Percentiles rank a stretch among this genome's conserved stretches.
phyloP scores from a whole-genome alignment of 1,140 invertebrate species.

The Dreissena polymorpha region DNA sequence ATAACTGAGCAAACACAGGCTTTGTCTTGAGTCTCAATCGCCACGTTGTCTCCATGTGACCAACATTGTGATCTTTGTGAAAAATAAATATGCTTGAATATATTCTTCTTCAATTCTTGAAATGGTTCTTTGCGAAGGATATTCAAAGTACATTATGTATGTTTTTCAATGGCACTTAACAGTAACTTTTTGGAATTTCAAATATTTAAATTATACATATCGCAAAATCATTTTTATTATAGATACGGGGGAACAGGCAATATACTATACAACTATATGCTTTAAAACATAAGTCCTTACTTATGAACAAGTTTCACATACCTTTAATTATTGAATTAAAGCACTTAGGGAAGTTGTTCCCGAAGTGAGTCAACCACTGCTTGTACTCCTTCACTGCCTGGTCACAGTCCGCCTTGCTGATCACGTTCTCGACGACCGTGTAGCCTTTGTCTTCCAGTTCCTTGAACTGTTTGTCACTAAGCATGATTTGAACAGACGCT shows the following conservation, averaged over 20 bases:
- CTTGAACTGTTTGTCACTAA: constrained; percentile 18
- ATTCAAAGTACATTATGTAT: too few species aligned
- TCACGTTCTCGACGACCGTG: constrained; percentile 43
- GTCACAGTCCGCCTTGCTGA: constrained; percentile 54
- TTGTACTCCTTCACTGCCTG: constrained; percentile 37
- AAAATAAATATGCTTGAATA: too few species aligned
- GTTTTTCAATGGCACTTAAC: too few species aligned
- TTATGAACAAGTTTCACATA: too few species aligned
- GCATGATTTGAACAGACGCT: background rate
- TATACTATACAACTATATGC: background rate
- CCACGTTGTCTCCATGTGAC: constrained; percentile 58
- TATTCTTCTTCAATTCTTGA: too few species aligned
- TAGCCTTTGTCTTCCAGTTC: constrained; percentile 54
- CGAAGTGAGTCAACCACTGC: constrained; percentile 53
- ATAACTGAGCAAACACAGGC: constrained; percentile 49
- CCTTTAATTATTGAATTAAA: constrained; percentile 18
- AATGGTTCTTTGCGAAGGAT: too few species aligned
- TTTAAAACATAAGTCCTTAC: background rate
- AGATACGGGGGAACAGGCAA: constrained; percentile 22
- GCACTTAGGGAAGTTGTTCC: constrained; percentile 3
- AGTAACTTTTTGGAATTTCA: too few species aligned
- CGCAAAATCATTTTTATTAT: too few species aligned
- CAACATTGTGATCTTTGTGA: constrained; percentile 39
- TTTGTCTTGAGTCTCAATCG: constrained; percentile 55
- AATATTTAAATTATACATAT: too few species aligned